Percentiles rank a stretch among this genome's conserved stretches.
Evolutionary conservation across 1,140 invertebrate species (phyloP).

Genomic region (Frieseomelitta varia): DNA sequence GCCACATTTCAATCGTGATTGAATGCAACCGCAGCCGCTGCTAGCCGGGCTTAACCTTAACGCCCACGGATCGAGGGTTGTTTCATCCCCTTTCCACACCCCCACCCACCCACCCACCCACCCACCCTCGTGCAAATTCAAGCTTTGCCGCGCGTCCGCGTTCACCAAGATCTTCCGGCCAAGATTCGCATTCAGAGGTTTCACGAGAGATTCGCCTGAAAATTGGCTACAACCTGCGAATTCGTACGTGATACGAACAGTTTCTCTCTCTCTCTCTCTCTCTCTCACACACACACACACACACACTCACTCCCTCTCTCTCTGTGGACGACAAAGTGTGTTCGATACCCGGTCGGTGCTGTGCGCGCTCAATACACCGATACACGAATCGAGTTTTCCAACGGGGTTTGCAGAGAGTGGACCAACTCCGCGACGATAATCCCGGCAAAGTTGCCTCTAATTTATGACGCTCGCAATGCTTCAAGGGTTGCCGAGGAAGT

Average conservation of each 20-base stretch:
- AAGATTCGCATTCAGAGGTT: conserved; percentile 67
- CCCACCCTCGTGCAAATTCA: too few species aligned
- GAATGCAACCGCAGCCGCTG: conserved; percentile 52
- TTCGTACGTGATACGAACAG: neutral
- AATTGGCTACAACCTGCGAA: conserved; percentile 21
- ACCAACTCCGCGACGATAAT: conserved; percentile 27
- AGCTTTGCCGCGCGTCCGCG: conserved; percentile 50
- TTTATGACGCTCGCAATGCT: neutral
- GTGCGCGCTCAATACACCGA: neutral
- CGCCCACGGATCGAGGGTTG: conserved; percentile 42
- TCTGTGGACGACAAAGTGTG: conserved; percentile 59
- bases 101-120: too few species aligned
- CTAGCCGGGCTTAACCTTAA: neutral
- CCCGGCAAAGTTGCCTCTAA: neutral
- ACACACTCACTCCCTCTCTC: too few species aligned
- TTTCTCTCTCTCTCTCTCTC: too few species aligned
- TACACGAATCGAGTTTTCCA: conserved; percentile 50
- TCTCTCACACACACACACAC: too few species aligned
- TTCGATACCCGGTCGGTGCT: conserved; percentile 10
- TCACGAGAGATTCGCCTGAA: conserved; percentile 62
- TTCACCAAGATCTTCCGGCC: conserved; percentile 66
- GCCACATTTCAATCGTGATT: conserved; percentile 60
- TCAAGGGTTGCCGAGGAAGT: neutral
- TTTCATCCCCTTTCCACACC: too few species aligned
- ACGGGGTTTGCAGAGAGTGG: conserved; percentile 34